phyloP scores from a whole-genome alignment of 2,797 vertebrate species.

The Characodon lateralis region DNA sequence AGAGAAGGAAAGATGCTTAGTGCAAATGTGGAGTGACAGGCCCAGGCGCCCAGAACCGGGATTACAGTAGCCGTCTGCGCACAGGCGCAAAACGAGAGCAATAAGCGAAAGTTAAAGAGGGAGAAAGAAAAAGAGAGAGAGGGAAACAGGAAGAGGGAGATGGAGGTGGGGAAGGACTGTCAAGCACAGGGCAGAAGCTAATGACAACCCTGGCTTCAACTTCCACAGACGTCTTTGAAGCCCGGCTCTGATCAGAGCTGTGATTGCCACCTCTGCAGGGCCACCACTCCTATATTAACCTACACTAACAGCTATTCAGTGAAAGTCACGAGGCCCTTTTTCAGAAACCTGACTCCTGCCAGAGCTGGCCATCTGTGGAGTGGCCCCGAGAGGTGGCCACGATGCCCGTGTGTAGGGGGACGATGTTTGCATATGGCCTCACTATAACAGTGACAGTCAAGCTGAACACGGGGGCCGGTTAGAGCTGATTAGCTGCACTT shows the following conservation, averaged over 20 bases:
- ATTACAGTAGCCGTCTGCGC: conserved; percentile 73
- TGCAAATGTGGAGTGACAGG: conserved; percentile 82
- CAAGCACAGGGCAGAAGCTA: conserved; percentile 76
- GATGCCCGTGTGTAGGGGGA: conserved; percentile 48
- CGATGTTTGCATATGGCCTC: conserved; percentile 68
- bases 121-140: conserved; percentile 17
- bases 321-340: conserved; percentile 65
- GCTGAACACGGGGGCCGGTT: conserved; percentile 75
- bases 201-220: conserved; percentile 77
- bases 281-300: conserved; percentile 76
- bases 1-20: conserved; percentile 79
- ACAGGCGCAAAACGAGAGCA: conserved; percentile 59
- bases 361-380: conserved; percentile 61
- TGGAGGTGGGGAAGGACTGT: conserved; percentile 65
- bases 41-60: conserved; percentile 66
- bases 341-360: conserved; percentile 52
- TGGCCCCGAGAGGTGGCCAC: conserved; percentile 40
- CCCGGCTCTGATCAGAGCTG: conserved; percentile 72
- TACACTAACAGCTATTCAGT: conserved; percentile 72
- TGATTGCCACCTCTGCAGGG: conserved; percentile 74
- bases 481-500: conserved; percentile 78
- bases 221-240: conserved; percentile 75
- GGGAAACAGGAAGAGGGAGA: conserved; percentile 47
- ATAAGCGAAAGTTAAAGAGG: conserved; percentile 49
- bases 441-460: conserved; percentile 65